These are phyloP conservation scores for Plecotus auritus DNA, from an alignment of 2,113 vertebrate genomes.

Conservation along the genomic window DNA sequence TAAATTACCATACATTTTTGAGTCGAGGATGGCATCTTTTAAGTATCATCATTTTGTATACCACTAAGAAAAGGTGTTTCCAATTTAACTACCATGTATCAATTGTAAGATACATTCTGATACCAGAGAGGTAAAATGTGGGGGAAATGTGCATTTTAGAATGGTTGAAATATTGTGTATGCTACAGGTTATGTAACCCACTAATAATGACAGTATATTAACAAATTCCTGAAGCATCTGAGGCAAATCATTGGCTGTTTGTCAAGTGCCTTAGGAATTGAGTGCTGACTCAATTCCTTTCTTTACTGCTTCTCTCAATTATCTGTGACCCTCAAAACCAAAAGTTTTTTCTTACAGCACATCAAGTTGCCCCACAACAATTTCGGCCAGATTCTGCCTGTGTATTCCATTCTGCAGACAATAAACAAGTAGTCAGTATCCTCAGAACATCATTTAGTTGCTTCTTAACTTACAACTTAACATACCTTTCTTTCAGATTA, in stretches of 20 bases:
- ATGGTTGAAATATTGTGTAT: not conserved
- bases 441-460: slow-evolving; percentile 28
- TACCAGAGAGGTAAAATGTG: not conserved
- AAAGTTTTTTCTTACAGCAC: slow-evolving; percentile 39
- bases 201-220: slow-evolving; percentile 28
- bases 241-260: slow-evolving; percentile 23
- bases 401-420: slow-evolving; percentile 27
- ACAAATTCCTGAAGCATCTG: slow-evolving; percentile 28
- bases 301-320: slow-evolving; percentile 26
- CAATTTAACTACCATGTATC: not conserved
- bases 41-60: slow-evolving; percentile 26
- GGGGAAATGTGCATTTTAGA: not conserved
- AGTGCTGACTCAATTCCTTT: not conserved
- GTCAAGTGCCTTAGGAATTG: not conserved
- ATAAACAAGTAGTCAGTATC: slow-evolving; percentile 13
- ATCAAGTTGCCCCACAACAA: slow-evolving; percentile 20
- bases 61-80: not conserved
- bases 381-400: not conserved
- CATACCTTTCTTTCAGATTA: slow-evolving; percentile 37
- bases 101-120: slow-evolving; percentile 1
- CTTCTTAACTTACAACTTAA: slow-evolving; percentile 60
- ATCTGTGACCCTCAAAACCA: slow-evolving; percentile 26
- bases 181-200: not conserved
- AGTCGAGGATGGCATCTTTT: slow-evolving; percentile 34
- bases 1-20: slow-evolving; percentile 9